These are phyloP conservation scores for Siphamia tubifer DNA, from an alignment of 2,113 vertebrate species.

Conservation along the genomic window DNA sequence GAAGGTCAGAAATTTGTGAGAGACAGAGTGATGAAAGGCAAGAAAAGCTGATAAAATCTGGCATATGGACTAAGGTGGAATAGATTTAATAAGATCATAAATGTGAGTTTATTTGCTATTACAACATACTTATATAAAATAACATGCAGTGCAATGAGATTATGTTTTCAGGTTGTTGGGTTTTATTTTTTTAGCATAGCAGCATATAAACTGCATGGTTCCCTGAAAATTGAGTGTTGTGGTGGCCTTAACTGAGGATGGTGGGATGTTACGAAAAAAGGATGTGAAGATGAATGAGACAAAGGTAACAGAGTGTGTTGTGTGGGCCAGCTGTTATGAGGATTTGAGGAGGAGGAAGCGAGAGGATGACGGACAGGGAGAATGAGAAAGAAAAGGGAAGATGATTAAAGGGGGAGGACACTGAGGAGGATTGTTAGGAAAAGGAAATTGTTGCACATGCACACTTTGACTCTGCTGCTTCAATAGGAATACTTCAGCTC, in stretches of 20 bases:
- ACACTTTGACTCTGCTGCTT: slow-evolving; percentile 20
- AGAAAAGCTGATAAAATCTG: background rate
- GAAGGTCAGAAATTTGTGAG: slow-evolving; percentile 51
- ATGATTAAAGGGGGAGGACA: slow-evolving; percentile 58
- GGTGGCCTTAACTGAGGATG: background rate
- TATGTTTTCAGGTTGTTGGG: no score
- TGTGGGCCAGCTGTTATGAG: slow-evolving; percentile 62
- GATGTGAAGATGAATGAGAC: slow-evolving; percentile 8
- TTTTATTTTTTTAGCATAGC: background rate
- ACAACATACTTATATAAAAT: background rate
- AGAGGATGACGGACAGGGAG: slow-evolving; percentile 38
- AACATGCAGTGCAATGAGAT: background rate
- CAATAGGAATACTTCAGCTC: slow-evolving; percentile 11
- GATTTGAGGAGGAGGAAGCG: slow-evolving; percentile 35
- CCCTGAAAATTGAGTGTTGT: background rate
- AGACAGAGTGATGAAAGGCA: background rate
- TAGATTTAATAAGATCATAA: background rate
- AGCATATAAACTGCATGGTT: background rate
- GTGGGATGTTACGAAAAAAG: background rate
- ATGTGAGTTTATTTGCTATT: background rate
- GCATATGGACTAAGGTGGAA: background rate
- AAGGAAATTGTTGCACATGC: slow-evolving; percentile 38
- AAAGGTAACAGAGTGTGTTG: slow-evolving; percentile 58
- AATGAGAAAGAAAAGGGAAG: slow-evolving; percentile 39
- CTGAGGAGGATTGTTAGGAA: slow-evolving; percentile 48